phyloP scores from a whole-genome alignment of 2,888 invertebrate genomes.

The Herminia tarsipennalis region DNA sequence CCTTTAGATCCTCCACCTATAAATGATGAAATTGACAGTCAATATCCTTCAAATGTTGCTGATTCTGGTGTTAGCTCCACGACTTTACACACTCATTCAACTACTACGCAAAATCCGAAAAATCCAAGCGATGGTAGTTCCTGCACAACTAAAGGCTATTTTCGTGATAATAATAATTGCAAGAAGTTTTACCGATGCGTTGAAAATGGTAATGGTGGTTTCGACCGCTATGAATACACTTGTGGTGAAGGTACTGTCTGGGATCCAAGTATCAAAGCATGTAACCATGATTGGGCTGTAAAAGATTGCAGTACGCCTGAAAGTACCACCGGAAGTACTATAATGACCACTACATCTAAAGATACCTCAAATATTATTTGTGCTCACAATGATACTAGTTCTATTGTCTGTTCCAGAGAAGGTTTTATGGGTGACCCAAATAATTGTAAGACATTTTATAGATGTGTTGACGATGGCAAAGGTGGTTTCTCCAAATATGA shows the following conservation, averaged over 20 bases:
- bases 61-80: conserved; percentile 17
- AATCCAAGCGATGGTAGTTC: conserved; percentile 22
- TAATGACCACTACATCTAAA: conserved; percentile 10
- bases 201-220: conserved; percentile 67
- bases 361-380: conserved; percentile 2
- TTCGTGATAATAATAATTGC: conserved; percentile 83
- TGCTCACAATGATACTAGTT: conserved; percentile 6
- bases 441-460: conserved; percentile 91
- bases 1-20: conserved; percentile 16
- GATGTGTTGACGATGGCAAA: conserved; percentile 88
- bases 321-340: conserved; percentile 6
- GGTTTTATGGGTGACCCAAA: conserved; percentile 87
- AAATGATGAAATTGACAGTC: conserved; percentile 29
- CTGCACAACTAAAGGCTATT: conserved; percentile 83
- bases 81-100: conserved; percentile 20
- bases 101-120: conserved; percentile 21
- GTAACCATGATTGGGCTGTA: conserved; percentile 80
- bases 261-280: conserved; percentile 83
- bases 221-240: conserved; percentile 78
- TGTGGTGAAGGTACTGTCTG: conserved; percentile 86
- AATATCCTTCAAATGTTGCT: conserved; percentile 27
- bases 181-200: conserved; percentile 89
- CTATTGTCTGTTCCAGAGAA: conserved; percentile 22
- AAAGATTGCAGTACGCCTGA: conserved; percentile 34
- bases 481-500: conserved; percentile 88